These are phyloP conservation scores for Heliconius sara DNA, from an alignment of 2,888 invertebrate genomes.

Conservation along the genomic window DNA sequence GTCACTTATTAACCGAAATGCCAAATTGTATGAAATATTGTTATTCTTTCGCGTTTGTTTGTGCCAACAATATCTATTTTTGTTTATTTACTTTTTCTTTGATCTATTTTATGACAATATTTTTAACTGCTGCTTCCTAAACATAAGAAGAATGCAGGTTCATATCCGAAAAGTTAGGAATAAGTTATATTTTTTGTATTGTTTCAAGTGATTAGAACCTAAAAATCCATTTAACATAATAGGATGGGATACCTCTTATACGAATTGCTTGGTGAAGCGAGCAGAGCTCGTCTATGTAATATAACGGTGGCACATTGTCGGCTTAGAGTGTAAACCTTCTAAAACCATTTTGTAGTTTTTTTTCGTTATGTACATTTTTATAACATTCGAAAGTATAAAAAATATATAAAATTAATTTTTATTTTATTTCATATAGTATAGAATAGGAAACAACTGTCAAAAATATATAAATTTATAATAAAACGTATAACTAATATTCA, in stretches of 20 bases:
- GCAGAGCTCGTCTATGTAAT: neutral
- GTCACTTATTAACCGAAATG: neutral
- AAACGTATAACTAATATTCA: no score
- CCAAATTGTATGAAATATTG: slow-evolving; percentile 10
- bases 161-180: neutral
- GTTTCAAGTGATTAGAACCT: neutral
- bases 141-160: neutral
- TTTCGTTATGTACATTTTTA: no score
- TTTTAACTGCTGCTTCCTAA: neutral
- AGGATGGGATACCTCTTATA: neutral
- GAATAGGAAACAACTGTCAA: no score
- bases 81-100: neutral
- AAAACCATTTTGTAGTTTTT: no score
- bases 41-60: slow-evolving; percentile 11
- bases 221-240: neutral
- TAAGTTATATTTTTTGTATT: neutral
- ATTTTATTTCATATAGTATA: no score
- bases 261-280: neutral
- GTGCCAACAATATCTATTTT: slow-evolving; percentile 15
- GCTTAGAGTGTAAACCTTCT: no score
- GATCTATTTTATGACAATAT: neutral
- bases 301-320: no score
- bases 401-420: no score
- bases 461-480: no score
- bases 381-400: no score